A percentile compares a stretch with the other conserved stretches of the same genome.
Conservation (phyloP, 2,113 vertebrate species). For the Aepyceros melampus region DNA sequence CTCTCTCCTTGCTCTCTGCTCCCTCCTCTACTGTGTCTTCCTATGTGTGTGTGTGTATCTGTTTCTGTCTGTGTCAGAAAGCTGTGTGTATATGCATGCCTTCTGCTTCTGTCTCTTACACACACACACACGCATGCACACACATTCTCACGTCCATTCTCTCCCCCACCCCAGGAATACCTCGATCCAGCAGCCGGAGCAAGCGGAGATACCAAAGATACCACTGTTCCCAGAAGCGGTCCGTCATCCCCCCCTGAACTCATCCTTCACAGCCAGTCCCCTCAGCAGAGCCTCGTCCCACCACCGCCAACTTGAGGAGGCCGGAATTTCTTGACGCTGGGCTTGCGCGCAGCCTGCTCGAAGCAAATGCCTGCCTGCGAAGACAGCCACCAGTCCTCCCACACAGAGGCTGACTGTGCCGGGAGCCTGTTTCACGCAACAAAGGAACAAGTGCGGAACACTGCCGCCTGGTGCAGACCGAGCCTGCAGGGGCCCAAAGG, state of each 20-base stretch:
- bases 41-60: not conserved
- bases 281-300: slow-evolving; percentile 60
- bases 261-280: slow-evolving; percentile 73
- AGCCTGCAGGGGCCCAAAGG: slow-evolving; percentile 52
- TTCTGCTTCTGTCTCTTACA: not conserved
- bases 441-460: slow-evolving; percentile 72
- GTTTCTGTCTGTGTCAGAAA: not conserved
- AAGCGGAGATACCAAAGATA: slow-evolving; percentile 76
- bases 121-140: not conserved
- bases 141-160: not conserved
- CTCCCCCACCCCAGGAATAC: slow-evolving; percentile 26
- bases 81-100: not conserved
- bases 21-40: not conserved
- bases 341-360: slow-evolving; percentile 61
- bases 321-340: slow-evolving; percentile 55
- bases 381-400: slow-evolving; percentile 73
- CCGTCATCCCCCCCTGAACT: slow-evolving; percentile 76
- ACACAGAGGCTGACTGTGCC: slow-evolving; percentile 73
- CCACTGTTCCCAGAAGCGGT: slow-evolving; percentile 78
- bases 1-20: not conserved
- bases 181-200: slow-evolving; percentile 75
- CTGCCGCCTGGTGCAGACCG: slow-evolving; percentile 54
- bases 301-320: slow-evolving; percentile 33
- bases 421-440: slow-evolving; percentile 73
- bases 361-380: slow-evolving; percentile 68